Conservation (phyloP, 2,797 vertebrate species). For the Leuciscus waleckii region DNA sequence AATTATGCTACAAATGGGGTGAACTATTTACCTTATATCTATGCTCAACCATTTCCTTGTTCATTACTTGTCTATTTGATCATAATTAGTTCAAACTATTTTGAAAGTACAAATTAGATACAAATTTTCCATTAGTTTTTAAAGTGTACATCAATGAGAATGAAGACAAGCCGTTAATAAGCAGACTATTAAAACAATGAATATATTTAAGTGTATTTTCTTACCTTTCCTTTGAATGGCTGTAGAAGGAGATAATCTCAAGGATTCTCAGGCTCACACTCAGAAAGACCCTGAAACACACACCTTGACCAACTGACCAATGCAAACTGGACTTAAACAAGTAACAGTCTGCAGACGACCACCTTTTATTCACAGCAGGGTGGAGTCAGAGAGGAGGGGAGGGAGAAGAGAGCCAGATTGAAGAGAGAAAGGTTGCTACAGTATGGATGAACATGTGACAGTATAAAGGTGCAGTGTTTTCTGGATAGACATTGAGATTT, state of each 20-base stretch:
- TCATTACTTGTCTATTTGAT: background rate
- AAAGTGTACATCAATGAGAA: background rate
- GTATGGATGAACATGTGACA: constrained; percentile 24
- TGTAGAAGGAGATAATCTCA: constrained; percentile 43
- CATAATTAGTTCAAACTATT: background rate
- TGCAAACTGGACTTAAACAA: constrained; percentile 80
- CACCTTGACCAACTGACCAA: constrained; percentile 45
- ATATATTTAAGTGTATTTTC: background rate
- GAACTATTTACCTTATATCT: background rate
- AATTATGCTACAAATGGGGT: background rate
- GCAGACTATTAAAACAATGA: background rate
- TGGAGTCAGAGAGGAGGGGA: constrained; percentile 78
- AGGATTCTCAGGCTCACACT: constrained; percentile 21
- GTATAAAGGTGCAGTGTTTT: constrained; percentile 40
- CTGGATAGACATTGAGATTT: constrained; percentile 36
- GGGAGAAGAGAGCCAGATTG: constrained; percentile 1
- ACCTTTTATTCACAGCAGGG: constrained; percentile 95
- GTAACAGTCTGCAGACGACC: constrained; percentile 83
- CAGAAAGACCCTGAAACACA: constrained; percentile 39
- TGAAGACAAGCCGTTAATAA: background rate
- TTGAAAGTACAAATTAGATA: too few species aligned
- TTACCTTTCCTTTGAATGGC: constrained; percentile 53
- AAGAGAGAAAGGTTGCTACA: background rate
- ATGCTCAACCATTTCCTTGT: background rate
- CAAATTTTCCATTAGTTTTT: background rate